Conservation (phyloP, 2,888 invertebrate species). For the Gortyna flavago region DNA sequence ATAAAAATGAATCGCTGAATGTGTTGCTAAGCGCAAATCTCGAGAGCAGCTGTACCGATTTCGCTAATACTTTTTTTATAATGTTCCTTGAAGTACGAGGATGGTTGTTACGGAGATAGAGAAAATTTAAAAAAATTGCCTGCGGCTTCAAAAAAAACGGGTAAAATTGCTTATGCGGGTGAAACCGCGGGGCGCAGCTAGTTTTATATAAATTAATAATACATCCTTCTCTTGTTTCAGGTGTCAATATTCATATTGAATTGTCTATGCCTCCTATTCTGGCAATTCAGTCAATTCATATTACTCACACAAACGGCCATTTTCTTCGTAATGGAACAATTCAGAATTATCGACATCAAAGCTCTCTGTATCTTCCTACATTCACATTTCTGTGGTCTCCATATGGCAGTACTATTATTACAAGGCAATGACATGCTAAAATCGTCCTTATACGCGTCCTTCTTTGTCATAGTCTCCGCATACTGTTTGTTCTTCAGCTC, state of each 20-base stretch:
- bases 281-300: slow-evolving; percentile 96
- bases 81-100: too few species aligned
- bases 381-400: slow-evolving; percentile 84
- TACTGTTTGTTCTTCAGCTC: slow-evolving; percentile 82
- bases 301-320: slow-evolving; percentile 94
- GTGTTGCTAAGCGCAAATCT: too few species aligned
- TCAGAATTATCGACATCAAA: slow-evolving; percentile 86
- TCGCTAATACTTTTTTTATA: too few species aligned
- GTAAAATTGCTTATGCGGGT: too few species aligned
- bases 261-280: slow-evolving; percentile 90
- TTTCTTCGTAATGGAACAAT: slow-evolving; percentile 92
- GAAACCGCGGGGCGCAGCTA: too few species aligned
- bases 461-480: slow-evolving; percentile 81
- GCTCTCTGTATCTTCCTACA: slow-evolving; percentile 81
- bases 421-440: slow-evolving; percentile 88
- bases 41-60: too few species aligned
- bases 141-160: too few species aligned
- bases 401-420: slow-evolving; percentile 81
- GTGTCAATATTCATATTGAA: slow-evolving; percentile 81
- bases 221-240: slow-evolving; percentile 70
- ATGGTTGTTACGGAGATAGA: too few species aligned
- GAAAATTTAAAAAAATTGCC: too few species aligned
- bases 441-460: slow-evolving; percentile 86
- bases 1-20: too few species aligned
- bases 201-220: not conserved